Evolutionary conservation across 2,113 vertebrate genomes (phyloP), one percentile per base, ranked within the genome.

Genomic region (Elgaria multicarinata): DNA sequence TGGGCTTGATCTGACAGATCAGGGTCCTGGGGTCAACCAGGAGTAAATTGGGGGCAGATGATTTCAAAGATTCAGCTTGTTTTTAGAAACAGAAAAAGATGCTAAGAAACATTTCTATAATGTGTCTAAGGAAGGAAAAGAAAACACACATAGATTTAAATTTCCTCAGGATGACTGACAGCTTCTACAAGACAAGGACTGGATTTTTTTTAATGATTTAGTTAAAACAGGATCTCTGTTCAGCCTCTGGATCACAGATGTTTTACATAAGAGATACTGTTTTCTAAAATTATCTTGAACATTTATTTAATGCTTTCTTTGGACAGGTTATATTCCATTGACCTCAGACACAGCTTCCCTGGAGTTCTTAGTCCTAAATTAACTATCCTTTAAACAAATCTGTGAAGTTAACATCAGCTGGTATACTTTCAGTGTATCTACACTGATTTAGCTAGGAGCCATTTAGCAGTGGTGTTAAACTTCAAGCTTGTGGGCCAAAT

Each of bases 31-130:
- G 98, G 98, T 99, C 98, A 98, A 96, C 69, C 95, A 95, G 96
- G 97, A 99, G 98, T 98, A 98, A 99, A 99, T 98, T 98, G 97
- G 97, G 98, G 98, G 98, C 98, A 99, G 98, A 98, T 98, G 98
- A 98, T 96, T 97, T 96, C 96, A 98, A 95, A 96, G 96, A 96
- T 97, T 94, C 95, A 96, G 96, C 96, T 96, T 97, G 97, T 97
- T 97, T 97, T 96, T 96, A 97, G 97, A 87, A 95, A 95, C 81
- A 50, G 2, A 36, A 92, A 94, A 95, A 95, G 94, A 97, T 96
- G 95, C 95, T 96, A 91, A 81, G 91, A 83, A 83, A 93, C 87
- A 87, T 94, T 95, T 96, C 95, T 93, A 92, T 95, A 95, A 96
- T 95, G 96, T 97, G 96, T 92, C 94, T 22, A 94, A 96, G 94